phyloP scores from a whole-genome alignment of 1,140 invertebrate genomes.

The Lysiphlebus fabarum region DNA sequence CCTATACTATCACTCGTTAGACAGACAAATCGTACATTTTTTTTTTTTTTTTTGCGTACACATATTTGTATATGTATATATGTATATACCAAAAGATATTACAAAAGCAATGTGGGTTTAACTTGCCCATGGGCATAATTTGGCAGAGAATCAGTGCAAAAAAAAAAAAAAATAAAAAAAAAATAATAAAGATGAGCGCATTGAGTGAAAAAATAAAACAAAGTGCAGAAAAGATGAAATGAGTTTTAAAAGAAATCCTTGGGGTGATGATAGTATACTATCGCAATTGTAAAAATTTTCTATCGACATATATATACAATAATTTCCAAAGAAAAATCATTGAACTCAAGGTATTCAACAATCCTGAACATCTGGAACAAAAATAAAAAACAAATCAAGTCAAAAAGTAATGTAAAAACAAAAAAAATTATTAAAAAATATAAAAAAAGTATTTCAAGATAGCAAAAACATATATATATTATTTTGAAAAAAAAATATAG shows the following conservation, averaged over 20 bases:
- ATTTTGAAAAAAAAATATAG: neutral
- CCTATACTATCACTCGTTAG: too few relatives aligned
- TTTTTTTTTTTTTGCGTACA: too few relatives aligned
- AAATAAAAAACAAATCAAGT: neutral
- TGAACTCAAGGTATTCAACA: constrained; percentile 16
- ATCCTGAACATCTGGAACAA: constrained; percentile 21
- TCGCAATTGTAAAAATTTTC: constrained; percentile 16
- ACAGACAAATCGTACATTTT: too few relatives aligned
- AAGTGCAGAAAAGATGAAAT: constrained; percentile 1
- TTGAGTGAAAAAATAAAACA: neutral
- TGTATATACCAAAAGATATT: neutral
- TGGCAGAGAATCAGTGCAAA: constrained; percentile 2
- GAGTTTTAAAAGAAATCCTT: constrained; percentile 15
- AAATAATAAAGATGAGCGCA: constrained; percentile 3
- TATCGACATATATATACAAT: constrained; percentile 13
- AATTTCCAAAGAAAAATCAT: constrained; percentile 15
- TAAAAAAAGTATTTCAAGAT: neutral
- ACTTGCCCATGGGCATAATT: constrained; percentile 18
- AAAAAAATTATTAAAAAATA: neutral
- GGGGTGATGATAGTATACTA: constrained; percentile 15
- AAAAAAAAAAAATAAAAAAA: constrained; percentile 13
- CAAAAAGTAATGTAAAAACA: neutral
- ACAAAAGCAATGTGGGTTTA: neutral
- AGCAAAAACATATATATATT: neutral
- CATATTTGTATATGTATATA: too few relatives aligned